phyloP scores from a whole-genome alignment of 2,888 invertebrate species.

The Syrphus vitripennis region DNA sequence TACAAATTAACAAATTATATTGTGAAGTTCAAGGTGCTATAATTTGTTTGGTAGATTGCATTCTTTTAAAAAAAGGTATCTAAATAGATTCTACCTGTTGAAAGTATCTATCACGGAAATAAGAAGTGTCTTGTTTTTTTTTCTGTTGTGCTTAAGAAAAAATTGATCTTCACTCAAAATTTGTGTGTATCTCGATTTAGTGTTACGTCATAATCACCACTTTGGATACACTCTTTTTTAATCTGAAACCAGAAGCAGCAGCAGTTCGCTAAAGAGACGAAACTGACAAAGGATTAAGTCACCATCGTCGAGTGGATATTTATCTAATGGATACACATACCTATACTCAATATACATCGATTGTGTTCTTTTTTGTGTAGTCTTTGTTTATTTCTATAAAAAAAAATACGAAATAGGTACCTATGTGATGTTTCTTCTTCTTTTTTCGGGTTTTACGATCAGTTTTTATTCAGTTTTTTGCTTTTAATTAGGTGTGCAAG shows the following conservation, averaged over 20 bases:
- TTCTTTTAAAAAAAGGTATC: not conserved
- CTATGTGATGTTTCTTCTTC: not conserved
- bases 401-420: not conserved
- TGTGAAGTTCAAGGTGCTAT: slow-evolving; percentile 65
- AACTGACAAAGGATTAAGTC: slow-evolving; percentile 69
- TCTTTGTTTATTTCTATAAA: slow-evolving; percentile 32
- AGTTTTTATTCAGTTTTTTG: not conserved
- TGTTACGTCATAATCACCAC: slow-evolving; percentile 64
- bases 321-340: slow-evolving; percentile 49
- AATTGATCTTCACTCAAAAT: slow-evolving; percentile 48
- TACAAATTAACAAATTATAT: slow-evolving; percentile 42
- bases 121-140: not conserved
- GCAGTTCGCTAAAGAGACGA: slow-evolving; percentile 45
- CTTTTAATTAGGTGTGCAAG: not conserved
- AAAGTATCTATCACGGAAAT: not conserved
- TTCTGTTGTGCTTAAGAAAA: not conserved
- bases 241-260: slow-evolving; percentile 21
- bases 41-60: slow-evolving; percentile 23
- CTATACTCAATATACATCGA: slow-evolving; percentile 25
- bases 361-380: slow-evolving; percentile 47
- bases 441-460: not conserved
- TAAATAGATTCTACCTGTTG: slow-evolving; percentile 27
- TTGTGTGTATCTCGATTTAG: slow-evolving; percentile 53
- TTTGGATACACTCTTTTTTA: slow-evolving; percentile 47
- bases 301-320: slow-evolving; percentile 51